Percentiles rank a stretch among this genome's conserved stretches.
These are phyloP conservation scores for Theonella swinhoei DNA, from an alignment of 37 sponge, comb jelly and placozoan genomes.

Conservation along the genomic window DNA sequence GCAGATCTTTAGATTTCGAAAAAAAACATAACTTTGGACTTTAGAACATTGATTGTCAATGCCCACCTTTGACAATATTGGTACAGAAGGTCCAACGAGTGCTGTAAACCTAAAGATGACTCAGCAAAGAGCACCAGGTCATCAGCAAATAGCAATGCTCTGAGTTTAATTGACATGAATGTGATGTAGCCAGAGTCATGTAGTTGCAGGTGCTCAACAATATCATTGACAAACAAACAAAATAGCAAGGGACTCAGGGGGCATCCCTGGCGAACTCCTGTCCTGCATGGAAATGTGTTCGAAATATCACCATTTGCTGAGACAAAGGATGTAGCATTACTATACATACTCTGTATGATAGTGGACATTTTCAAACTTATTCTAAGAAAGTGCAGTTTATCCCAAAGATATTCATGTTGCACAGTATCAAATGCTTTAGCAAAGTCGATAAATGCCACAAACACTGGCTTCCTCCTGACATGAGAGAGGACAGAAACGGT, in stretches of 20 bases:
- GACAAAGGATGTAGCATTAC: background rate
- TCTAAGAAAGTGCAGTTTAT: background rate
- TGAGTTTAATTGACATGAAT: background rate
- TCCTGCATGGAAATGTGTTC: background rate
- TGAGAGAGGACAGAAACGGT: background rate
- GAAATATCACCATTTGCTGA: background rate
- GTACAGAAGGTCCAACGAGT: no score
- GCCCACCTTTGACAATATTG: no score
- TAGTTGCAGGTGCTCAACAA: background rate
- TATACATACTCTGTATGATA: background rate
- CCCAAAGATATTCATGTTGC: background rate
- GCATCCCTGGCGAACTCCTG: conserved; percentile 7
- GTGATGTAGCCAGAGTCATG: background rate
- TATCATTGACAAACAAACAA: background rate
- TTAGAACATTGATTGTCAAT: no score
- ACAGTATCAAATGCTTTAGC: conserved; percentile 5
- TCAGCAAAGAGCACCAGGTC: background rate
- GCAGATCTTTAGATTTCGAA: no score
- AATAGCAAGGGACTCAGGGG: conserved; percentile 4
- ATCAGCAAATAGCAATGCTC: background rate
- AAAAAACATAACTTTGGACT: no score
- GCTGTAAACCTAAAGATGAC: background rate
- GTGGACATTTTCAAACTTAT: background rate
- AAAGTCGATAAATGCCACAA: background rate
- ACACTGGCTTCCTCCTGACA: background rate